Evolutionary conservation across 2,888 invertebrate species (phyloP).

Genomic region (Drosophila ezoana): DNA sequence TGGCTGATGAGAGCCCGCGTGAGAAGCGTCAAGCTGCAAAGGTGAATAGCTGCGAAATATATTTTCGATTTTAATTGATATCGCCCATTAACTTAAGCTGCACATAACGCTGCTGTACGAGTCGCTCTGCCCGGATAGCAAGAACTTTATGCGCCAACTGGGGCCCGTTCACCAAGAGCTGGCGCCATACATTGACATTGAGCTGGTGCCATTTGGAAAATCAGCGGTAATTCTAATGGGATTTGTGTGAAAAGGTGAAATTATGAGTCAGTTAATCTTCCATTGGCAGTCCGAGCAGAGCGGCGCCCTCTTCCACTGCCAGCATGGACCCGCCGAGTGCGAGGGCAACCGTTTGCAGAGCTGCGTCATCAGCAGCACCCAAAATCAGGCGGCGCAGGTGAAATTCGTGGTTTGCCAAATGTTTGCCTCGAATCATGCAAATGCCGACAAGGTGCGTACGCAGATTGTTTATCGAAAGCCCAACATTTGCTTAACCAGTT

Average conservation of each 20-base stretch:
- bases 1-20: constrained; percentile 35
- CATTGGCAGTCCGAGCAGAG: constrained; percentile 77
- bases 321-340: constrained; percentile 88
- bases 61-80: background rate
- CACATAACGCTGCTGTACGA: constrained; percentile 87
- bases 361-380: constrained; percentile 86
- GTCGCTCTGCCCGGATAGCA: constrained; percentile 88
- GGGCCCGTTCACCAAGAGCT: constrained; percentile 86
- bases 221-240: constrained; percentile 85
- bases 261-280: background rate
- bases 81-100: constrained; percentile 75
- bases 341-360: constrained; percentile 88
- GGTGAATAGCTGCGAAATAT: constrained; percentile 28
- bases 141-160: constrained; percentile 86
- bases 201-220: constrained; percentile 89
- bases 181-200: constrained; percentile 85
- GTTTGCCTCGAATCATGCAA: constrained; percentile 84
- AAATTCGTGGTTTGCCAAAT: constrained; percentile 87
- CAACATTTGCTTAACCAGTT: constrained; percentile 47
- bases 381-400: constrained; percentile 84
- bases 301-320: constrained; percentile 86
- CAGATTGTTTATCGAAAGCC: constrained; percentile 11
- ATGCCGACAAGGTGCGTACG: constrained; percentile 74
- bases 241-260: background rate
- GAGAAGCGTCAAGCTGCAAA: constrained; percentile 49